Evolutionary conservation across 1,140 invertebrate species (phyloP), one percentile per base, ranked within the genome.

Genomic region (Drosophila pandora): DNA sequence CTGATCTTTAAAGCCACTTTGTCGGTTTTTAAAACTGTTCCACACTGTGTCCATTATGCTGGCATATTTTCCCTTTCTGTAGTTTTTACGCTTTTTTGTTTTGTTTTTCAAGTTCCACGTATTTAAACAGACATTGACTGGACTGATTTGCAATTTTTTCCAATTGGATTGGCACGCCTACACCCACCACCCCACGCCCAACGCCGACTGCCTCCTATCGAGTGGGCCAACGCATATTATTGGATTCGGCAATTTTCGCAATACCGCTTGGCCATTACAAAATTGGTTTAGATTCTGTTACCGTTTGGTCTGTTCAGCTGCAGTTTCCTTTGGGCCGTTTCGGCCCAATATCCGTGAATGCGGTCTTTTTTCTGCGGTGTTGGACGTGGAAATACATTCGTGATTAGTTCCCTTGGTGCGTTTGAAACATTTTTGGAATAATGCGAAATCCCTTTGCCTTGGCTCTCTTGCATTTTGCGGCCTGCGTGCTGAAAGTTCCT

Each of bases 101-200:
- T 48, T 39, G 23, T 39, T 68, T 57, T 45, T 4, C 8, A 32
- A 17, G 21, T 6, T 34, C 39, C 60, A 53, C 30, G 25, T 47
- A 52, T 23, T 59, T 30, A 47, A 22, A 21, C 53, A 50, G 45
- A 58, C 45, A 70, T 70, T 39, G 68, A 71, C 53, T 55, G 17
- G 54, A 58, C 68, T 59, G 67, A 52, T 71, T 60, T 21, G 30
- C 65, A 70, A 47, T 57, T 71, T 71, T 70, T 71, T 71, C 68
- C 70, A 72, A 73, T 73, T 73, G 57, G 57, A 39, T 50, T 28
- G 39, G 9, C 57, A 62, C 70, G 56, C 56, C 69, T 41, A 71
- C 13, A 7, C 22, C 10, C 25, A 28, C 4, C 25, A 6, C 5
- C 25, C 30, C 23, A 13, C 43, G 7, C 13, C 23, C 39, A 10